Evolutionary conservation across 2,888 invertebrate species (phyloP).

Genomic region (Morpho achilles): DNA sequence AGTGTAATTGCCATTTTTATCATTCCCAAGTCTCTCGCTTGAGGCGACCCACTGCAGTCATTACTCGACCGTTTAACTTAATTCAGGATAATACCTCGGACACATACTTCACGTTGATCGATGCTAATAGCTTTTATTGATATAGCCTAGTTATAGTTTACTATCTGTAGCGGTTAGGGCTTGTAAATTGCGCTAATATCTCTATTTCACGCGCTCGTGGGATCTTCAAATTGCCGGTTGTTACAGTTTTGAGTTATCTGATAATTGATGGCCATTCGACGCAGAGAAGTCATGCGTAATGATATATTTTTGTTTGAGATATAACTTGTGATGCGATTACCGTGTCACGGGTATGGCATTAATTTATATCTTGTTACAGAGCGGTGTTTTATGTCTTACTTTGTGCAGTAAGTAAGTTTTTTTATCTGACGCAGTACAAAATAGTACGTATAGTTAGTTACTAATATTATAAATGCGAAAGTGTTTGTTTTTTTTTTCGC

Average conservation of each 20-base stretch:
- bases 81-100: conserved; percentile 60
- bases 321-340: conserved; percentile 10
- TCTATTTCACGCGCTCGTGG: conserved; percentile 57
- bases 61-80: conserved; percentile 61
- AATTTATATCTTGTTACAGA: conserved; percentile 2
- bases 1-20: conserved; percentile 30
- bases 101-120: conserved; percentile 67
- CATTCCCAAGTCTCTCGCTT: conserved; percentile 30
- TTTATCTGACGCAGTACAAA: no score
- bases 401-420: no score
- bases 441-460: no score
- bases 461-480: no score
- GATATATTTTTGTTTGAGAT: conserved; percentile 22
- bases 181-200: conserved; percentile 64
- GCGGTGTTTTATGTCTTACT: no score
- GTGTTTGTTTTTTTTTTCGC: no score
- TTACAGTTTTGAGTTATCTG: conserved; percentile 61
- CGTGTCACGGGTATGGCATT: conserved; percentile 1
- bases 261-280: conserved; percentile 44
- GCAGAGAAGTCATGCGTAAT: conserved; percentile 27
- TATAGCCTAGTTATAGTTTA: conserved; percentile 66
- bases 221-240: conserved; percentile 57
- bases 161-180: conserved; percentile 48
- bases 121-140: conserved; percentile 75
- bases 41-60: conserved; percentile 43